Percentiles rank a stretch among this genome's conserved stretches.
Conservation (phyloP, 2,888 invertebrate genomes). For the Pseudococcus longispinus region DNA sequence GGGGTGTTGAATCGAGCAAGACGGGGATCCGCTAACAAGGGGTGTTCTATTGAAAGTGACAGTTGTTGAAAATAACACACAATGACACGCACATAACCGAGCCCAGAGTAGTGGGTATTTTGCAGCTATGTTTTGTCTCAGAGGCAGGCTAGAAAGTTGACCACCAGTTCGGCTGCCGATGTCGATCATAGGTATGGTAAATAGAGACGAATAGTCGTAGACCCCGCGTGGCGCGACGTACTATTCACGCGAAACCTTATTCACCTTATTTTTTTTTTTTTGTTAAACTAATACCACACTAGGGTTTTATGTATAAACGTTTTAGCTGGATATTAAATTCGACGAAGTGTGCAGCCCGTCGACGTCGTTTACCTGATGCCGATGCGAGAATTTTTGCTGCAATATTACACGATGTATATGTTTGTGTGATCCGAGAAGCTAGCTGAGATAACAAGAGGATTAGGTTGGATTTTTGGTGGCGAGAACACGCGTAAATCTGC, state of each 20-base stretch:
- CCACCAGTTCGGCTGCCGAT: background rate
- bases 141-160: background rate
- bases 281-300: slow-evolving; percentile 19
- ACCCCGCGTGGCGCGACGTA: background rate
- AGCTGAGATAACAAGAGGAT: background rate
- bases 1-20: background rate
- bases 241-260: background rate
- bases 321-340: background rate
- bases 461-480: background rate
- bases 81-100: background rate
- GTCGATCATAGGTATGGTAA: background rate
- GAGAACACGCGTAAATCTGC: background rate
- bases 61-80: slow-evolving; percentile 49
- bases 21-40: background rate
- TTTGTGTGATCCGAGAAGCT: background rate
- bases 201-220: background rate
- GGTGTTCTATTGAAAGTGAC: slow-evolving; percentile 43
- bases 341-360: background rate
- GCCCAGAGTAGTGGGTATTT: background rate
- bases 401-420: background rate
- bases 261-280: background rate
- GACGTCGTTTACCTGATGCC: background rate
- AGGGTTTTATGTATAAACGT: background rate
- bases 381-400: background rate
- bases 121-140: background rate